Conservation (phyloP, 92 coral and sea anemone species). For the Zoanthus gigantus region DNA sequence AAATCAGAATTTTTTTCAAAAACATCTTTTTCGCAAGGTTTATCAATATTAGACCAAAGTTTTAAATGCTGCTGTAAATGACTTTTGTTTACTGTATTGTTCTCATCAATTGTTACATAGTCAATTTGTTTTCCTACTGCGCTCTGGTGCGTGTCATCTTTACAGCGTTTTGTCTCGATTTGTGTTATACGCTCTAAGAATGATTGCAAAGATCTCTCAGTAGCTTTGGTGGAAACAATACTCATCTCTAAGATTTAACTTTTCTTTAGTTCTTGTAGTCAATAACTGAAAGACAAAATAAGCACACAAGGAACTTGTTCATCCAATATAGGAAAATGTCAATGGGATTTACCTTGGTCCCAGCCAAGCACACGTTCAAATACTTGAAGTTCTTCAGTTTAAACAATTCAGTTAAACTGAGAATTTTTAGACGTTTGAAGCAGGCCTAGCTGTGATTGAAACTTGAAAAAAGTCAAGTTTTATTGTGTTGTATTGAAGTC, state of each 20-base stretch:
- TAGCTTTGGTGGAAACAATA: neutral
- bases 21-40: neutral
- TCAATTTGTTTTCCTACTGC: neutral
- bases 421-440: too few species aligned
- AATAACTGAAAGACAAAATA: neutral
- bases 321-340: neutral
- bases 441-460: too few species aligned
- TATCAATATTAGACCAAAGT: neutral
- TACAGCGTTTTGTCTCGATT: slow-evolving; percentile 23
- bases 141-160: neutral
- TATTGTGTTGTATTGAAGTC: too few species aligned
- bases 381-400: neutral
- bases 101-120: neutral
- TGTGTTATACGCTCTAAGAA: slow-evolving; percentile 18
- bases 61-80: neutral
- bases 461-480: too few species aligned
- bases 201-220: neutral
- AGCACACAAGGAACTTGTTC: neutral
- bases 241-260: neutral
- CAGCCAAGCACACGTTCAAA: neutral
- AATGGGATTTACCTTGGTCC: neutral
- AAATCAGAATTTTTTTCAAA: neutral
- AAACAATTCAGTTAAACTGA: neutral
- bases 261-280: neutral
- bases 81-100: neutral